Conservation (phyloP, 2,888 invertebrate genomes). For the Acleris cristana region DNA sequence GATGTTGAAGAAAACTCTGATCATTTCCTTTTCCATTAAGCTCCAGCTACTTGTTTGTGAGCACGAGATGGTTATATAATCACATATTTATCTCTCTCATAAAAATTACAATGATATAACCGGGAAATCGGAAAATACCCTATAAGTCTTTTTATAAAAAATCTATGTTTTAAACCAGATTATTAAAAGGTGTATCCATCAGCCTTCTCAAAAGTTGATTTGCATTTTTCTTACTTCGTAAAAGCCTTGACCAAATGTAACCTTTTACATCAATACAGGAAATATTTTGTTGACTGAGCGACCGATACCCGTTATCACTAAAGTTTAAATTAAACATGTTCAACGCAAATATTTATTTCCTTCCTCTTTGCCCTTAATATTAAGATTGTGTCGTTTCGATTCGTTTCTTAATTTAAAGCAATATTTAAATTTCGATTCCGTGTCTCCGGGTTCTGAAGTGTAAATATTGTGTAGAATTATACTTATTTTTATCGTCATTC, state of each 20-base stretch:
- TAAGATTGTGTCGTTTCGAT: constrained; percentile 13
- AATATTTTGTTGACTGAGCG: constrained; percentile 42
- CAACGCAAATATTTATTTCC: constrained; percentile 39
- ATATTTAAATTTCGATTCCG: neutral
- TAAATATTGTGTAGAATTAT: no score
- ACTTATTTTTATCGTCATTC: no score
- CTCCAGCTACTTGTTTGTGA: constrained; percentile 5
- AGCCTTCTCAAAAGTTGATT: no score
- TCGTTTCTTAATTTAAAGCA: neutral
- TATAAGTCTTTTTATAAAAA: no score
- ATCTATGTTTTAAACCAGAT: no score
- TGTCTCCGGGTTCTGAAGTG: neutral
- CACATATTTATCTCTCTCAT: neutral
- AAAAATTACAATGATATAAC: neutral
- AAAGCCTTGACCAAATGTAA: constrained; percentile 40
- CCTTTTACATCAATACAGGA: constrained; percentile 41
- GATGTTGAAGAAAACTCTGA: constrained; percentile 24
- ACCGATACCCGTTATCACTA: constrained; percentile 41
- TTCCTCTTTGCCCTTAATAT: constrained; percentile 25
- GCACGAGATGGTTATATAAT: constrained; percentile 17
- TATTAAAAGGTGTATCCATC: no score
- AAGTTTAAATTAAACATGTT: constrained; percentile 39
- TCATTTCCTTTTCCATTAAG: constrained; percentile 16
- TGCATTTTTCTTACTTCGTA: no score
- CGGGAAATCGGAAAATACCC: no score